phyloP scores from a whole-genome alignment of 2,888 invertebrate genomes.

The Cantharis rustica region DNA sequence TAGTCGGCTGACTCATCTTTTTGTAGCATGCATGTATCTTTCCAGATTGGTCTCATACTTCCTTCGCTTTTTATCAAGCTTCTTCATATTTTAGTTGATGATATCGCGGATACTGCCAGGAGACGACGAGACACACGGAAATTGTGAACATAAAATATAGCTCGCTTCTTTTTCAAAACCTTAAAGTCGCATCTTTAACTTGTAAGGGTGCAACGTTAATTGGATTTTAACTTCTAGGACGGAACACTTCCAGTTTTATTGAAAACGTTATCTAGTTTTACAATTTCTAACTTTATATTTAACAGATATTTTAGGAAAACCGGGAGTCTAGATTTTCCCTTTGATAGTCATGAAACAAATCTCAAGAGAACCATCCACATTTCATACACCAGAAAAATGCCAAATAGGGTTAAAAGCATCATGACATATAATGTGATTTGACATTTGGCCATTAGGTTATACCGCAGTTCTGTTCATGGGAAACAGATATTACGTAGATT shows the following conservation, averaged over 20 bases:
- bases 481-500: constrained; percentile 50
- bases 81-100: constrained; percentile 32
- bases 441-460: constrained; percentile 33
- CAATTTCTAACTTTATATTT: constrained; percentile 17
- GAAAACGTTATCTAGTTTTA: constrained; percentile 3
- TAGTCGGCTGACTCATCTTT: constrained; percentile 22
- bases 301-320: constrained; percentile 3
- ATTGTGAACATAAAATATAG: constrained; percentile 33
- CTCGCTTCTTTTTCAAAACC: constrained; percentile 13
- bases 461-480: constrained; percentile 44
- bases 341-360: constrained; percentile 7
- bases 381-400: constrained; percentile 27
- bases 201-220: constrained; percentile 21
- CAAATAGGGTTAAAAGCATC: constrained; percentile 32
- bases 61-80: constrained; percentile 34
- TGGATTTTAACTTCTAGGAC: constrained; percentile 11
- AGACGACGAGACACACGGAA: constrained; percentile 33
- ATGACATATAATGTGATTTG: constrained; percentile 33
- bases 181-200: constrained; percentile 17
- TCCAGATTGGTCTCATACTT: constrained; percentile 29
- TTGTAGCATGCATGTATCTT: constrained; percentile 28
- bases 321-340: neutral
- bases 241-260: constrained; percentile 5
- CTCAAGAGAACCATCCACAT: constrained; percentile 17
- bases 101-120: constrained; percentile 21